phyloP scores from a whole-genome alignment of 2,888 invertebrate species.

The Patella depressa region DNA sequence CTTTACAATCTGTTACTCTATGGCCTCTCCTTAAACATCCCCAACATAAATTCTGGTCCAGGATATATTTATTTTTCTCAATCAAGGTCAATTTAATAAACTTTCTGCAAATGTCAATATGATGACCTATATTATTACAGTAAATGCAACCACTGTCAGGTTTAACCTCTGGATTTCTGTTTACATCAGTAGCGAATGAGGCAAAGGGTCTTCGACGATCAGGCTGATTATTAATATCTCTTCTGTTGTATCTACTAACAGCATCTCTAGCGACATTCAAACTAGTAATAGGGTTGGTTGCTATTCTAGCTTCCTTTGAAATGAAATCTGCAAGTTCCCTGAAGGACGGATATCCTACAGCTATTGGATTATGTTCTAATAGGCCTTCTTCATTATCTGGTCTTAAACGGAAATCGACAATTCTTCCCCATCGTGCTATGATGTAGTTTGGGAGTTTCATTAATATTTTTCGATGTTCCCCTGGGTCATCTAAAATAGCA shows the following conservation, averaged over 20 bases:
- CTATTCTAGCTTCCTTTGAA: conserved; percentile 3
- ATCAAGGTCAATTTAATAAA: neutral
- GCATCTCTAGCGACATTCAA: neutral
- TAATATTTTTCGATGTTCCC: neutral
- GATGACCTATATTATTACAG: neutral
- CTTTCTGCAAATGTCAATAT: conserved; percentile 5
- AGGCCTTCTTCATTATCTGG: neutral
- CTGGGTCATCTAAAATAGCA: neutral
- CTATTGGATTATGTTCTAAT: neutral
- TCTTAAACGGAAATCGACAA: neutral
- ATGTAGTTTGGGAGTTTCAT: neutral
- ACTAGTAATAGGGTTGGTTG: neutral
- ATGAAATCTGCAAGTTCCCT: neutral
- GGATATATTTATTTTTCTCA: neutral
- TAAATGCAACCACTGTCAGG: neutral
- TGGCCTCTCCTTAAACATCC: conserved; percentile 7
- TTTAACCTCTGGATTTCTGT: neutral
- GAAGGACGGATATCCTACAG: neutral
- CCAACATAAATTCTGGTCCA: conserved; percentile 1
- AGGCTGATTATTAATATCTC: neutral
- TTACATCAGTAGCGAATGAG: neutral
- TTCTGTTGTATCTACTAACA: neutral
- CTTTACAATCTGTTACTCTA: neutral
- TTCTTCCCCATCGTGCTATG: neutral
- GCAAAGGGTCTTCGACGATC: neutral